Conservation (phyloP, 2,113 vertebrate species). For the Thomomys bottae region DNA sequence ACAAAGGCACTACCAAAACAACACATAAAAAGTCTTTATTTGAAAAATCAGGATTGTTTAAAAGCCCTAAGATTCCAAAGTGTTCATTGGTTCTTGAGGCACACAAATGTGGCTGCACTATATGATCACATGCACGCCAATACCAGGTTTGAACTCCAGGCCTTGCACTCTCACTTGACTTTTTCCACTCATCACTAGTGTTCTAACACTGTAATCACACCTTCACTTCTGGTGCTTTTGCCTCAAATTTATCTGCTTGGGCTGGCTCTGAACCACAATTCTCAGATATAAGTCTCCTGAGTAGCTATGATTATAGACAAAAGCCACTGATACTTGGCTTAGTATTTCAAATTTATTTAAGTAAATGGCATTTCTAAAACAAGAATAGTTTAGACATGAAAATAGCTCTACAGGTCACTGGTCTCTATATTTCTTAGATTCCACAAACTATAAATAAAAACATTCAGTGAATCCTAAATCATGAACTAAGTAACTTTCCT, state of each 20-base stretch:
- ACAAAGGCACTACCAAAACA: conserved; percentile 1
- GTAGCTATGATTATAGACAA: not conserved
- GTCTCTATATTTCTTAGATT: not conserved
- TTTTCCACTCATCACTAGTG: no score
- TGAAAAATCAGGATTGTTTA: conserved; percentile 22
- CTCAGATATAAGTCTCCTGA: no score
- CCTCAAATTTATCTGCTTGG: no score
- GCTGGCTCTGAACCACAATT: no score
- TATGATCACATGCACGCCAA: no score
- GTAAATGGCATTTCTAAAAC: not conserved
- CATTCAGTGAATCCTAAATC: conserved; percentile 12
- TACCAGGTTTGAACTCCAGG: no score
- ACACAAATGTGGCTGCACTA: not conserved
- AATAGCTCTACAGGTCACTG: not conserved
- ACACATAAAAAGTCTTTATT: conserved; percentile 1
- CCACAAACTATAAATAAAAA: conserved; percentile 34
- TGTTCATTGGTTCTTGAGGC: not conserved
- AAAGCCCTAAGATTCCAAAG: conserved; percentile 24
- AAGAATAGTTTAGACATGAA: conserved; percentile 34
- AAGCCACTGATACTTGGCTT: not conserved
- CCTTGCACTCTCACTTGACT: no score
- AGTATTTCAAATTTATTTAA: no score
- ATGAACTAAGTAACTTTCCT: not conserved
- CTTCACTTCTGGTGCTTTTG: no score
- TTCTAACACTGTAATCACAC: no score